Evolutionary conservation across 2,797 vertebrate genomes (phyloP).

Genomic region (Ibycter americanus): DNA sequence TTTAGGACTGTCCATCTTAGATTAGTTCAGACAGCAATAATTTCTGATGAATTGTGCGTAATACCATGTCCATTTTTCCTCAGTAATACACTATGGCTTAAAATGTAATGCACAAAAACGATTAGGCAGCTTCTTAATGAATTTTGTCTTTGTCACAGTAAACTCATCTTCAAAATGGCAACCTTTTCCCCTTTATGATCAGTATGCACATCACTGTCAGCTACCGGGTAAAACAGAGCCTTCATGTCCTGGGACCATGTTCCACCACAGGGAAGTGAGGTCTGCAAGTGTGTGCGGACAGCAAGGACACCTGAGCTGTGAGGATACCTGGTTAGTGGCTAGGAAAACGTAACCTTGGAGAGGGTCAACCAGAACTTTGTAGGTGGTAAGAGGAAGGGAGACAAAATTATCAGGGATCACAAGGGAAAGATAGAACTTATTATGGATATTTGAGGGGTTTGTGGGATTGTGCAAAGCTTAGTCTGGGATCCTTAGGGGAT

Average conservation of each 20-base stretch:
- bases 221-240: not conserved
- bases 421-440: not conserved
- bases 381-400: not conserved
- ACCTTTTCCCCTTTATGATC: not conserved
- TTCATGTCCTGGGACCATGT: not conserved
- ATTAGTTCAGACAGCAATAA: not conserved
- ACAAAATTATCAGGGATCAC: not conserved
- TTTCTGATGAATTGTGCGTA: not conserved
- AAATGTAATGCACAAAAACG: not conserved
- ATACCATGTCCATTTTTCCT: not conserved
- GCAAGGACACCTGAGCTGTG: not conserved
- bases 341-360: not conserved
- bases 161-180: not conserved
- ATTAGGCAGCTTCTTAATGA: not conserved
- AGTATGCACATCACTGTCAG: not conserved
- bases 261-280: not conserved
- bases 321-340: not conserved
- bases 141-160: not conserved
- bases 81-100: not conserved
- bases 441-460: not conserved
- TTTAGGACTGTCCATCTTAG: not conserved
- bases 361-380: not conserved
- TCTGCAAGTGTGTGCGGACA: not conserved
- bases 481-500: not conserved
- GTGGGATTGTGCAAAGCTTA: not conserved